Percentiles rank a stretch among this genome's conserved stretches.
phyloP scores from a whole-genome alignment of 2,113 vertebrate species.

The Felis chaus region DNA sequence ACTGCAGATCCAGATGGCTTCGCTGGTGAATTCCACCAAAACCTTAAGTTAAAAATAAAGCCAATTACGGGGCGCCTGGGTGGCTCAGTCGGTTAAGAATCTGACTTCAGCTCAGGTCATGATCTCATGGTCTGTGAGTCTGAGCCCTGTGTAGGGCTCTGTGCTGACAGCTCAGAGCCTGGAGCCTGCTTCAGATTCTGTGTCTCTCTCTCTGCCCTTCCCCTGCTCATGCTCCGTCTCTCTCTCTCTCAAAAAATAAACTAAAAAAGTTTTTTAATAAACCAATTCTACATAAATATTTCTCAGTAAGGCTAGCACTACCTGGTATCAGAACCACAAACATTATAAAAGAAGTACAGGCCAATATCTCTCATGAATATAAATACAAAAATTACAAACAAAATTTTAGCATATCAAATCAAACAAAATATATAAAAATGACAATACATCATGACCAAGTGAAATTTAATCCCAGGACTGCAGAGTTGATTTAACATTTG shows the following conservation, averaged over 20 bases:
- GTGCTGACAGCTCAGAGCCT: too few species aligned
- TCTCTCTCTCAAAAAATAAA: too few species aligned
- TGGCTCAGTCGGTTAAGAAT: too few species aligned
- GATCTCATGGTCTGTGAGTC: too few species aligned
- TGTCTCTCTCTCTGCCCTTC: too few species aligned
- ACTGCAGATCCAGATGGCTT: background rate
- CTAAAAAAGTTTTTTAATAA: background rate
- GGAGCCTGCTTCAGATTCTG: too few species aligned
- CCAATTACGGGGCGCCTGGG: background rate
- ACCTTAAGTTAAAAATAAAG: background rate
- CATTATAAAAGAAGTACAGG: background rate
- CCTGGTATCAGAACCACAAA: background rate
- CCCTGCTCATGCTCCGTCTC: too few species aligned
- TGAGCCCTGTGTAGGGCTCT: too few species aligned
- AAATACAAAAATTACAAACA: conserved; percentile 9
- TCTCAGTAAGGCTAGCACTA: background rate
- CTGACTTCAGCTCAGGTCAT: too few species aligned
- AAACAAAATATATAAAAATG: background rate
- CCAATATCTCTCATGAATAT: background rate
- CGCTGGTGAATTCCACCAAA: background rate
- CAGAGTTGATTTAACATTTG: background rate
- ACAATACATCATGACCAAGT: background rate
- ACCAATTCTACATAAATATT: background rate
- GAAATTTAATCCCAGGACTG: background rate
- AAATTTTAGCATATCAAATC: background rate